Conservation (phyloP, 2,888 invertebrate genomes). For the Chymomyza fuscimana region DNA sequence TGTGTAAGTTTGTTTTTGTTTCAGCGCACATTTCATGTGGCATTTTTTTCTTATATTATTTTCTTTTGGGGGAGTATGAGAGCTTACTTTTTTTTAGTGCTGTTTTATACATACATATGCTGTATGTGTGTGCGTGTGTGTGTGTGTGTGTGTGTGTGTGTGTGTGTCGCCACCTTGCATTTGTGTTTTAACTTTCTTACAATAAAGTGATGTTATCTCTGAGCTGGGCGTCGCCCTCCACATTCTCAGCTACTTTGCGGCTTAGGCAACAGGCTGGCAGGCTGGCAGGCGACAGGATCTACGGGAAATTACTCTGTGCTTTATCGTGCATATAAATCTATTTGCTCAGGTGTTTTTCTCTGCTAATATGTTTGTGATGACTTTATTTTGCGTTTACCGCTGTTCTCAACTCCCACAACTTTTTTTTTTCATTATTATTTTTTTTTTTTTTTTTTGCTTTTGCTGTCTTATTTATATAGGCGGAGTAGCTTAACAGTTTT, state of each 20-base stretch:
- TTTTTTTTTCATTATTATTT: constrained; percentile 20
- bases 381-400: constrained; percentile 75
- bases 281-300: constrained; percentile 71
- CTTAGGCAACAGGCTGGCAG: constrained; percentile 74
- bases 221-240: constrained; percentile 26
- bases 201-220: constrained; percentile 75
- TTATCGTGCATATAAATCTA: constrained; percentile 74
- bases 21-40: constrained; percentile 11
- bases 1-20: constrained; percentile 2
- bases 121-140: background rate
- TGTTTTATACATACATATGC: background rate
- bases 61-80: constrained; percentile 23
- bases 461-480: constrained; percentile 48
- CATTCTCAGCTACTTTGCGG: constrained; percentile 66
- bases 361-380: constrained; percentile 77
- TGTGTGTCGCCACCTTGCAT: constrained; percentile 47
- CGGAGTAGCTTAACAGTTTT: constrained; percentile 51
- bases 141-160: background rate
- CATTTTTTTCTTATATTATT: constrained; percentile 32
- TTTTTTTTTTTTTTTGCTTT: constrained; percentile 32
- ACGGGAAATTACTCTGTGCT: constrained; percentile 68
- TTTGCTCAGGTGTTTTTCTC: constrained; percentile 77
- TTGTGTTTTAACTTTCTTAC: constrained; percentile 75
- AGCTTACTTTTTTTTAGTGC: constrained; percentile 8
- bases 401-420: constrained; percentile 34